A percentile compares a stretch with the other conserved stretches of the same genome.
Conservation (phyloP, 2,113 vertebrate genomes). For the Pedetes capensis region DNA sequence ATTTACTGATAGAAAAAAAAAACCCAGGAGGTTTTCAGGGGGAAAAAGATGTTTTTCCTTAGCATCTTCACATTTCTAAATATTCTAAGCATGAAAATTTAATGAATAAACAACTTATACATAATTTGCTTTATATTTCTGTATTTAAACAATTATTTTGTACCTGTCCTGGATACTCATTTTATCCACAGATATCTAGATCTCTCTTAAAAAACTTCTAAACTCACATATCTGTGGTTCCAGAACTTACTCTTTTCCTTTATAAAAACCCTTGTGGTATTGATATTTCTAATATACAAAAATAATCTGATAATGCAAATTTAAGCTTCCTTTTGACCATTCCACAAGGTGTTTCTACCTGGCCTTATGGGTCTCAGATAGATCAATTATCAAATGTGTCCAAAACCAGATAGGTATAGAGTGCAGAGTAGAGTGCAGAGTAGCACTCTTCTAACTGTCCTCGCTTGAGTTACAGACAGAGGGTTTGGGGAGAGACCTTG, state of each 20-base stretch:
- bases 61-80: constrained; percentile 28
- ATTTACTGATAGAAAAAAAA: constrained; percentile 29
- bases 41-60: constrained; percentile 33
- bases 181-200: constrained; percentile 21
- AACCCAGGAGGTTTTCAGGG: constrained; percentile 14
- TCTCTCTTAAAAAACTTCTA: background rate
- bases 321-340: background rate
- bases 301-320: background rate
- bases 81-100: constrained; percentile 46
- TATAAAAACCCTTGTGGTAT: background rate
- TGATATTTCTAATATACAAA: background rate
- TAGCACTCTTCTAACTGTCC: too few relatives aligned
- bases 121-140: constrained; percentile 37
- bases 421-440: too few relatives aligned
- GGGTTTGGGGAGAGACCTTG: background rate
- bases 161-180: background rate
- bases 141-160: constrained; percentile 12
- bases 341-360: background rate
- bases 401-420: background rate
- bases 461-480: background rate
- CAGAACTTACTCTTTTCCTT: background rate
- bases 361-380: background rate
- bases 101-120: constrained; percentile 28
- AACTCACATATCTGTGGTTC: background rate
- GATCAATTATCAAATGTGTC: background rate